Percentiles rank a stretch among this genome's conserved stretches.
Evolutionary conservation across 2,113 vertebrate genomes (phyloP).

Genomic region (Entelurus aequoreus): DNA sequence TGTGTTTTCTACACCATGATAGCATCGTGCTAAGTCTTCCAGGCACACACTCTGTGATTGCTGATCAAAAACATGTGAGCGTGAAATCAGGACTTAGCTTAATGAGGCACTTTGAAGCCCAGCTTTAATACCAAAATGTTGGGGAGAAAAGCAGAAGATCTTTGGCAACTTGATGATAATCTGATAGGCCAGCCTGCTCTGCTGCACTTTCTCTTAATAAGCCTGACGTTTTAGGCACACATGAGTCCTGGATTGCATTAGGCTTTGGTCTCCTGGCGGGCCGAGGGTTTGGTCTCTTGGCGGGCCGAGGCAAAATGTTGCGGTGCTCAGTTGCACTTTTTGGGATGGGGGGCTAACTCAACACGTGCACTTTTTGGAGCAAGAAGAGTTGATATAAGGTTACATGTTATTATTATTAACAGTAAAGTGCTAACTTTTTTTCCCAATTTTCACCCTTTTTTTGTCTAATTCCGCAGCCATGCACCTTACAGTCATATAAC

Average conservation of each 20-base stretch:
- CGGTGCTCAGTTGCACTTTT: conserved; percentile 48
- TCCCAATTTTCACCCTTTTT: no score
- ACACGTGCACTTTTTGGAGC: conserved; percentile 62
- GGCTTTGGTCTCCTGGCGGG: conserved; percentile 58
- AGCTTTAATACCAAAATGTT: conserved; percentile 76
- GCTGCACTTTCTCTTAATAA: conserved; percentile 64
- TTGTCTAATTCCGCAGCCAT: no score
- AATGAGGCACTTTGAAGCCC: conserved; percentile 77
- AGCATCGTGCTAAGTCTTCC: no score
- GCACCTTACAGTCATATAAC: no score
- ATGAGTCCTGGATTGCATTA: conserved; percentile 63
- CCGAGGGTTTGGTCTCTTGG: conserved; percentile 14
- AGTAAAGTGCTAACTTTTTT: no score
- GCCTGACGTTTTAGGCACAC: conserved; percentile 43
- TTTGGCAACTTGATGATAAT: conserved; percentile 75
- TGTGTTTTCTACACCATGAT: no score
- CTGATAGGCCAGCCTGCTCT: conserved; percentile 65
- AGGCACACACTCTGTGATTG: conserved; percentile 67
- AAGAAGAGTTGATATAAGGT: conserved; percentile 57
- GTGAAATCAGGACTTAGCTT: conserved; percentile 77
- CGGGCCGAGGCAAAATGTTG: conserved; percentile 38
- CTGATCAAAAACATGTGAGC: conserved; percentile 74
- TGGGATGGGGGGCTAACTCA: conserved; percentile 46
- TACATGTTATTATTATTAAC: conserved; percentile 2
- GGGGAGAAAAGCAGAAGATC: conserved; percentile 69